Conservation (phyloP, 2,797 vertebrate species). For the Pteropus rufus region DNA sequence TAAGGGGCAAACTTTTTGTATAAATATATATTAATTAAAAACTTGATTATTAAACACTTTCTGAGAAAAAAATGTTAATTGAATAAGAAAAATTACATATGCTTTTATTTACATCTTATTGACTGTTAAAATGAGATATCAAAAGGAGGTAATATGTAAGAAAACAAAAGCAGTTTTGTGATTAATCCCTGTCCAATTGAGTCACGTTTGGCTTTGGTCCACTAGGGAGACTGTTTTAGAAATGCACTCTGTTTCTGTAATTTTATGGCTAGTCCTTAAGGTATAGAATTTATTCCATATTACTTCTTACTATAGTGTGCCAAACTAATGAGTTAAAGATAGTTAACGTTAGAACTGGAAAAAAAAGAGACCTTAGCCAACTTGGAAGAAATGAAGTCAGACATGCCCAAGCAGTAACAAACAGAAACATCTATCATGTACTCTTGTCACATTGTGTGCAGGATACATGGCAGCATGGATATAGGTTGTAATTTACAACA, state of each 20-base stretch:
- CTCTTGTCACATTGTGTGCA: background rate
- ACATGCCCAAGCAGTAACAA: background rate
- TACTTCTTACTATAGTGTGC: conserved; percentile 41
- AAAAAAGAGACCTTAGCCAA: conserved; percentile 7
- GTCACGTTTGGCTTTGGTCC: conserved; percentile 44
- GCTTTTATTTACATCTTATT: background rate
- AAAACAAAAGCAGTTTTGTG: background rate
- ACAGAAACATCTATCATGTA: conserved; percentile 4
- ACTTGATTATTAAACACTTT: background rate
- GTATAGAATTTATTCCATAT: conserved; percentile 67
- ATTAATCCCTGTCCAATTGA: background rate
- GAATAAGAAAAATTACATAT: background rate
- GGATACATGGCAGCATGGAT: background rate
- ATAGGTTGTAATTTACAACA: background rate
- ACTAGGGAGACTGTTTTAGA: conserved; percentile 37
- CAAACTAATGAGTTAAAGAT: conserved; percentile 67
- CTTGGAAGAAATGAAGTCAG: background rate
- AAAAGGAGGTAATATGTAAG: background rate
- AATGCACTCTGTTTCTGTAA: conserved; percentile 46
- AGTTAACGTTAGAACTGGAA: conserved; percentile 41
- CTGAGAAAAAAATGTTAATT: background rate
- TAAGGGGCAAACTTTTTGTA: background rate
- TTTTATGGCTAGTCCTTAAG: conserved; percentile 59
- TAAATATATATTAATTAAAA: background rate
- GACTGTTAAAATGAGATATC: background rate